These are phyloP conservation scores for Camarhynchus parvulus DNA, from an alignment of 2,113 vertebrate genomes.

Conservation along the genomic window DNA sequence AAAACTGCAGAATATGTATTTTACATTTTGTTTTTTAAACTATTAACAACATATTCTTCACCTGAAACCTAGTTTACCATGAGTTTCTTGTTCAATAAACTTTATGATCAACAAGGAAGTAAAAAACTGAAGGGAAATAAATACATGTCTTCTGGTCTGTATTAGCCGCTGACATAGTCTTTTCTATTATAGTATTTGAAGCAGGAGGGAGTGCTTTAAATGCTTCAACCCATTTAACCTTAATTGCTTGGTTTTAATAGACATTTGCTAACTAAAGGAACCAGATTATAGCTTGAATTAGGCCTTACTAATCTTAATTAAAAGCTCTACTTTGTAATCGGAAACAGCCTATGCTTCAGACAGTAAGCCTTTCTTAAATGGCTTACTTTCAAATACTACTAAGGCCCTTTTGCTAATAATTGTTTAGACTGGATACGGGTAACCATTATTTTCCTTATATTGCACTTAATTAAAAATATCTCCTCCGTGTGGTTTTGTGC, in stretches of 20 bases:
- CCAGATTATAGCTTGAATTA: constrained; percentile 79
- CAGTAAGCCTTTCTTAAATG: constrained; percentile 60
- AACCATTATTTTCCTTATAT: constrained; percentile 28
- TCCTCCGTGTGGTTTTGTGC: constrained; percentile 59
- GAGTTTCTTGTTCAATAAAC: constrained; percentile 3
- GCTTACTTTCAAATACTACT: constrained; percentile 65
- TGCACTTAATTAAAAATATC: constrained; percentile 59
- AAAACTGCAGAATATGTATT: background rate
- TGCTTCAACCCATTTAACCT: constrained; percentile 76
- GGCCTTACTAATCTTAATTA: constrained; percentile 78
- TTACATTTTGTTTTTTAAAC: background rate
- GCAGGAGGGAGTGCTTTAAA: constrained; percentile 58
- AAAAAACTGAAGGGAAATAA: constrained; percentile 52
- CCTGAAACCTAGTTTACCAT: background rate
- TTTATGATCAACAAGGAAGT: constrained; percentile 37
- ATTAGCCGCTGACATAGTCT: constrained; percentile 46
- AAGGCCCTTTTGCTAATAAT: constrained; percentile 47
- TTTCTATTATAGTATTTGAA: constrained; percentile 48
- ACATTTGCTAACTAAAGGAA: constrained; percentile 75
- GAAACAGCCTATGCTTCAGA: constrained; percentile 69
- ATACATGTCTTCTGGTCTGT: constrained; percentile 59
- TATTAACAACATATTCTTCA: background rate
- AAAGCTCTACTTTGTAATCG: constrained; percentile 76
- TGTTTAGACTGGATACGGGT: constrained; percentile 27
- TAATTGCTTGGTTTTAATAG: constrained; percentile 81